Conservation (phyloP, 2,113 vertebrate genomes). For the Myiagra hebetior region DNA sequence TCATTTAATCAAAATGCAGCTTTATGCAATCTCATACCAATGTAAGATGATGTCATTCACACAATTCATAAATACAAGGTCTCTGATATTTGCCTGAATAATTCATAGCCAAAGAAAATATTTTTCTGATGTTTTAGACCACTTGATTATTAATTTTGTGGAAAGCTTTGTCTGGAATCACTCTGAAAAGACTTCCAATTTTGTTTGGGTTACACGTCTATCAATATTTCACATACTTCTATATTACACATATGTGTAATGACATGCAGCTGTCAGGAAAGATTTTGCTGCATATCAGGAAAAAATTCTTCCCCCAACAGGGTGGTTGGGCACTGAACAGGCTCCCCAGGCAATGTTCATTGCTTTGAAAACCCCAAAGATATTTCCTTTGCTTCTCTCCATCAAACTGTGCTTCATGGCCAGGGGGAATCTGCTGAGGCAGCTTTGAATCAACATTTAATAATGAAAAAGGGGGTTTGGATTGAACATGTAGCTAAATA, state of each 20-base stretch:
- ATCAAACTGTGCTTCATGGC: background rate
- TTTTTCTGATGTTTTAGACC: background rate
- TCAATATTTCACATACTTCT: background rate
- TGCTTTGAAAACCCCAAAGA: background rate
- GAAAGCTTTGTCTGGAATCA: background rate
- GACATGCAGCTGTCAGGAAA: background rate
- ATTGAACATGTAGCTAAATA: background rate
- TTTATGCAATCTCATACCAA: background rate
- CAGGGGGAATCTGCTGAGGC: background rate
- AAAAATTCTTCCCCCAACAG: background rate
- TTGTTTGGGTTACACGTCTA: background rate
- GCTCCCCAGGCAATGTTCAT: background rate
- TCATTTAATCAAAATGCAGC: constrained; percentile 15
- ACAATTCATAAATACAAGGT: constrained; percentile 20
- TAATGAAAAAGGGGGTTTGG: background rate
- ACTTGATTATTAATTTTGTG: constrained; percentile 5
- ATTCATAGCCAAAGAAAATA: constrained; percentile 26
- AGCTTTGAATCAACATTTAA: background rate
- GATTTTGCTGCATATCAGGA: background rate
- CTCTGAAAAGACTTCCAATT: background rate
- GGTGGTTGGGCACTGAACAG: background rate
- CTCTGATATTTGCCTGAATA: constrained; percentile 37
- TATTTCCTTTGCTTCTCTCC: background rate
- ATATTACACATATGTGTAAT: background rate
- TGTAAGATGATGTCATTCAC: constrained; percentile 6